Base-by-base conservation (phyloP, 2,113 vertebrate genomes). In the Dromaius novaehollandiae region DNA sequence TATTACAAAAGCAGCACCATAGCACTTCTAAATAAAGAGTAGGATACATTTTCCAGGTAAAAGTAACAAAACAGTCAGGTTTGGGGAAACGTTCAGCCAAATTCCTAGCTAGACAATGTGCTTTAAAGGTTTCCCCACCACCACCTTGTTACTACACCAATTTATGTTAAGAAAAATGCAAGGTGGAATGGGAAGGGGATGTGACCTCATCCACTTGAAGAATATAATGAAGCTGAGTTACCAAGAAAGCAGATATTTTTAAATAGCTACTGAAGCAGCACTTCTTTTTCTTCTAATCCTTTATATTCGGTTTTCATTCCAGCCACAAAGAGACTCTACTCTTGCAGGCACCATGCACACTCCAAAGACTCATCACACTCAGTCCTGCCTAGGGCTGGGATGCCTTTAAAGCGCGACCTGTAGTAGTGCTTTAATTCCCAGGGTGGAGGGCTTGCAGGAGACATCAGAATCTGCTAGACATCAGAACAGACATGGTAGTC, bases 201-300 rank as follows among this genome's bases (percentile, higher is more conserved):
- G 14, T 22, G 11, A 46, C 4, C 44, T 28, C 16, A 15, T 4
- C 0, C 26, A 19, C 44, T 78, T 38, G 32, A n/a, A 53, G 70
- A 53, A 71, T 19, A 16, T 8, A 26, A 48, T 0, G 1, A 36
- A 75, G 50, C 24, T 0, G 1, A 50, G 4, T 34, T 11, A 40
- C 2, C 38, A 19, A 25, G 34, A 42, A 2, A 76, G 21, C 16
- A 48, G 64, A 6, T 28, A 24, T 32, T 64, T 74, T 48, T 71
- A 28, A 64, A 44, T 64, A 58, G 48, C 42, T 70, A 8, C 6
- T 21, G 64, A 58, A 60, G 50, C 7, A 26, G 38, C 36, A 6
- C 7, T 63, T 44, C 40, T 42, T 61, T 53, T 11, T 28, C 44
- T 71, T 66, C 46, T 19, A 44, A 61, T 5, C 9, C 19, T 53